Conservation (phyloP, 2,888 invertebrate species). For the Andrena bucephala region DNA sequence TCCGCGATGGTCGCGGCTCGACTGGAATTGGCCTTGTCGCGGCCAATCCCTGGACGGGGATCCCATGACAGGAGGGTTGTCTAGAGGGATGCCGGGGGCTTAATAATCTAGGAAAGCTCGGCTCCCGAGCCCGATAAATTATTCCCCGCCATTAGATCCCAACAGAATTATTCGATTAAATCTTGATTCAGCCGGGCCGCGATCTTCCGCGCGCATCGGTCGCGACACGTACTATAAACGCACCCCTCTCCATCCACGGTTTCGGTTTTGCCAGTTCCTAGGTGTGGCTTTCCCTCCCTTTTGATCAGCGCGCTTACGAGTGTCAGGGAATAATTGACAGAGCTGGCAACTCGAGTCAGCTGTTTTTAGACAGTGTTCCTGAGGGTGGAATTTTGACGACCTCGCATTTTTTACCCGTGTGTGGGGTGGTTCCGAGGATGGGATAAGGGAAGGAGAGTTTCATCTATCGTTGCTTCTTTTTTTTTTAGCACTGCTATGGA, state of each 20-base stretch:
- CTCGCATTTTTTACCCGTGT: background rate
- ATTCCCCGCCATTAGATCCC: conserved; percentile 76
- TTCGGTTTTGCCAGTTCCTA: background rate
- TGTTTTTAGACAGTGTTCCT: conserved; percentile 23
- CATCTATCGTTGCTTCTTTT: too few species aligned
- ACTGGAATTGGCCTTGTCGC: conserved; percentile 46
- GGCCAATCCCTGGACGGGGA: conserved; percentile 32
- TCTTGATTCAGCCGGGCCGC: conserved; percentile 71
- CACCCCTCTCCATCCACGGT: background rate
- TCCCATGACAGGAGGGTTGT: background rate
- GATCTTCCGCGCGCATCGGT: conserved; percentile 33
- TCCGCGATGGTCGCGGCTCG: conserved; percentile 27
- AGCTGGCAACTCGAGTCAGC: conserved; percentile 11
- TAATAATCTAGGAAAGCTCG: conserved; percentile 70
- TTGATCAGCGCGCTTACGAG: conserved; percentile 74
- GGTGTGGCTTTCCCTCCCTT: background rate
- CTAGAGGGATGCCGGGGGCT: conserved; percentile 41
- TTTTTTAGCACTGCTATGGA: too few species aligned
- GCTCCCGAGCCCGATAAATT: conserved; percentile 69
- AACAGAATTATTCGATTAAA: conserved; percentile 79
- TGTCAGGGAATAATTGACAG: conserved; percentile 75
- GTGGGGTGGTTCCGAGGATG: background rate
- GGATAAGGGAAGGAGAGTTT: too few species aligned
- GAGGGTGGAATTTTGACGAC: background rate
- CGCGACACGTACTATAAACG: conserved; percentile 23